phyloP scores from a whole-genome alignment of 2,113 vertebrate genomes.

The Apeltes quadracus region DNA sequence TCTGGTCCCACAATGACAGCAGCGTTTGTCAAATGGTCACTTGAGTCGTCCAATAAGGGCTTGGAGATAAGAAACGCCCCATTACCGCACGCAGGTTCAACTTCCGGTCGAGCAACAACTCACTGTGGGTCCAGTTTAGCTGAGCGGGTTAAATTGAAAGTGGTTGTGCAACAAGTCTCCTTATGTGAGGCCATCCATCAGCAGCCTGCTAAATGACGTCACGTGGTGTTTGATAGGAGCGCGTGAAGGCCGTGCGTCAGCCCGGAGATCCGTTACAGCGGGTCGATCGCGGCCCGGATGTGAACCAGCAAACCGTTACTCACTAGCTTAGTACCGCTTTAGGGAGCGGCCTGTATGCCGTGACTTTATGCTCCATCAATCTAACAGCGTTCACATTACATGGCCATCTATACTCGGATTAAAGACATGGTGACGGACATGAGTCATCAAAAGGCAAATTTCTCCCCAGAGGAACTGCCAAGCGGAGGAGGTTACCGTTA shows the following conservation, averaged over 20 bases:
- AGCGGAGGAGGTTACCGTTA: neutral
- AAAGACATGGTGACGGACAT: neutral
- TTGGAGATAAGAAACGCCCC: neutral
- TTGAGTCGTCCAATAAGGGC: neutral
- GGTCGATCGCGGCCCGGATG: fast-evolving
- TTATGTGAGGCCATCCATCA: too few species aligned
- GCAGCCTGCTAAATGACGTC: too few species aligned
- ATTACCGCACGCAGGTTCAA: neutral
- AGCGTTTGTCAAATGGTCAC: neutral
- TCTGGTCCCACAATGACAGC: neutral
- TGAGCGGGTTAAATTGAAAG: neutral
- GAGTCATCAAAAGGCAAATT: neutral
- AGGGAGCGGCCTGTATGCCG: constrained; percentile 39
- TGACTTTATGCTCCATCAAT: neutral
- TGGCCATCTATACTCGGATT: too few species aligned
- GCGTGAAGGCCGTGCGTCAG: neutral
- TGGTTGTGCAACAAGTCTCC: too few species aligned
- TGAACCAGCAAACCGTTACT: constrained; percentile 12
- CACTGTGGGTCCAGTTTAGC: neutral
- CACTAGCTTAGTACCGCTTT: neutral
- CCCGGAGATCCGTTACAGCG: neutral
- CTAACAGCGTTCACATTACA: neutral
- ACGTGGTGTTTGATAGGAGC: too few species aligned
- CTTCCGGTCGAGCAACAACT: too few species aligned
- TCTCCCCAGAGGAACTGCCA: fast-evolving